These are phyloP conservation scores for Penaeus japonicus DNA, from an alignment of 1,140 invertebrate genomes.

Conservation along the genomic window DNA sequence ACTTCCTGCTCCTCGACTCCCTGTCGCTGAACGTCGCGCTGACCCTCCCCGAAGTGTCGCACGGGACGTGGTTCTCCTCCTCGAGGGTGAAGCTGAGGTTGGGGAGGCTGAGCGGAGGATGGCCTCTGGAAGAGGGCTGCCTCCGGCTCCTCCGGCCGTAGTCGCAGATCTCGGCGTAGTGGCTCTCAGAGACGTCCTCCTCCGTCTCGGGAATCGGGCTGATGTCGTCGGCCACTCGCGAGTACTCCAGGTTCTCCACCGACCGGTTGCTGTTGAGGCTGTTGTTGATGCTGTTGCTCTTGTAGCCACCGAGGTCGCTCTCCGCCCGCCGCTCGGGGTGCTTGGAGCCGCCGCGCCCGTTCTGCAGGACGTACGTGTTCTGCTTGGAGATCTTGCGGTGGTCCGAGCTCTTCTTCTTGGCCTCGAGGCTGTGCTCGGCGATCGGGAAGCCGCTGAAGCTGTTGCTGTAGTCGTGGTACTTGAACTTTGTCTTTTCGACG, in stretches of 20 bases:
- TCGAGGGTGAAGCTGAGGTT: slow-evolving; percentile 21
- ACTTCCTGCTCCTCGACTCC: no score
- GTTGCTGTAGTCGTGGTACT: slow-evolving; percentile 40
- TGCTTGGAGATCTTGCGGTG: slow-evolving; percentile 44
- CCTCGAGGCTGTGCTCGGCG: slow-evolving; percentile 17
- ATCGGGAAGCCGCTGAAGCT: slow-evolving; percentile 37
- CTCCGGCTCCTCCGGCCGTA: background rate
- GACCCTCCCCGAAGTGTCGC: slow-evolving; percentile 11
- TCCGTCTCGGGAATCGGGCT: slow-evolving; percentile 35
- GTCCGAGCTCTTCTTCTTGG: slow-evolving; percentile 46
- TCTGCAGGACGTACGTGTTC: slow-evolving; percentile 48
- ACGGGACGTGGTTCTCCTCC: background rate
- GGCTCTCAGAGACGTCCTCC: slow-evolving; percentile 13
- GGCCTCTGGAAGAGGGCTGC: background rate
- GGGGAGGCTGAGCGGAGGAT: slow-evolving; percentile 36
- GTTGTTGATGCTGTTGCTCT: background rate
- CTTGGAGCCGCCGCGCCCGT: slow-evolving; percentile 30
- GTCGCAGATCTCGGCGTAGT: slow-evolving; percentile 43
- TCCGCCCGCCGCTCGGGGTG: slow-evolving; percentile 35
- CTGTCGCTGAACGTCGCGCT: background rate
- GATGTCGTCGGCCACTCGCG: slow-evolving; percentile 39
- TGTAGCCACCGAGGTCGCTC: slow-evolving; percentile 29
- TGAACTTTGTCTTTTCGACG: slow-evolving; percentile 42
- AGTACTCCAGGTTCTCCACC: slow-evolving; percentile 45
- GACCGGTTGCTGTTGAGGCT: slow-evolving; percentile 25